Conservation (phyloP, 2,797 vertebrate genomes). For the Clarias fuscus region DNA sequence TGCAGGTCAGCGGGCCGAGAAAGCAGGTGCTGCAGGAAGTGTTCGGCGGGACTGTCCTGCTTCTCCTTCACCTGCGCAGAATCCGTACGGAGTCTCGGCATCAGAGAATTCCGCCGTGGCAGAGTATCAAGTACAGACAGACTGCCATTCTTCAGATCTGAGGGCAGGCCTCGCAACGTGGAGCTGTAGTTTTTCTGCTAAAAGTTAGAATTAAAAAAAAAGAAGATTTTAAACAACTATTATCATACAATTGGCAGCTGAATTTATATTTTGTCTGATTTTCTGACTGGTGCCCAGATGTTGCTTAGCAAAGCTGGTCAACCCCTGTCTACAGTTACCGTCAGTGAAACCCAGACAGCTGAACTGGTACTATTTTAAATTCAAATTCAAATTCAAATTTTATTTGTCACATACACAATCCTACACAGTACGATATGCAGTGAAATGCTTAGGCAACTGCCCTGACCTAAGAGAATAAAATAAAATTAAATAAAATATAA, state of each 20-base stretch:
- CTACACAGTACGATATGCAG: too few species aligned
- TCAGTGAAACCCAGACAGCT: background rate
- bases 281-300: background rate
- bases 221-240: too few species aligned
- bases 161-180: slow-evolving; percentile 78
- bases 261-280: background rate
- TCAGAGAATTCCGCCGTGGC: slow-evolving; percentile 84
- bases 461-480: too few species aligned
- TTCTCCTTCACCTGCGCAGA: slow-evolving; percentile 68
- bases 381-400: too few species aligned
- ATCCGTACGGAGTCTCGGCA: slow-evolving; percentile 78
- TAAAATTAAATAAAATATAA: too few species aligned
- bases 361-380: background rate
- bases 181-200: slow-evolving; percentile 89
- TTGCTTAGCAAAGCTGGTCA: background rate
- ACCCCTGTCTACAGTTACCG: background rate
- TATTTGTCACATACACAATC: too few species aligned
- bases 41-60: slow-evolving; percentile 76
- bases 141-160: slow-evolving; percentile 80
- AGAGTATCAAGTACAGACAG: slow-evolving; percentile 73
- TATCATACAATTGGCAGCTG: too few species aligned
- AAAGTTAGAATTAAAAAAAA: background rate
- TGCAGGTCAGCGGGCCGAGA: slow-evolving; percentile 85
- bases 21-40: slow-evolving; percentile 85
- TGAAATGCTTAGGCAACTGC: too few species aligned